Conservation (phyloP, 2,888 invertebrate species). For the Acleris sparsana region DNA sequence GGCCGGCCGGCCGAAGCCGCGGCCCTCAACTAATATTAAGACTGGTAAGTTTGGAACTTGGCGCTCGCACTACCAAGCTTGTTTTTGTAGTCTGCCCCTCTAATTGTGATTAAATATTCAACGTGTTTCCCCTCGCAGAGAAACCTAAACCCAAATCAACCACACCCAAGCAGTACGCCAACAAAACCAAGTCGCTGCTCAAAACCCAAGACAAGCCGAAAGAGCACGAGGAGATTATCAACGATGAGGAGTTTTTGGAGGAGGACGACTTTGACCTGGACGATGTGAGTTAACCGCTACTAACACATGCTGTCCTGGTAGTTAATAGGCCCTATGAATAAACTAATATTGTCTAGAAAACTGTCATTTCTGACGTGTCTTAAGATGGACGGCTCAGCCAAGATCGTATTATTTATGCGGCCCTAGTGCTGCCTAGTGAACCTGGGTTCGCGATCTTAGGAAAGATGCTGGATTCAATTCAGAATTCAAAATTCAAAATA, state of each 20-base stretch:
- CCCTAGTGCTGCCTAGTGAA: too few relatives aligned
- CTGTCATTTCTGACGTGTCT: neutral
- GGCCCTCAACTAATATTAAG: slow-evolving; percentile 16
- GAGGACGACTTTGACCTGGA: slow-evolving; percentile 57
- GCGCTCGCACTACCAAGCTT: neutral
- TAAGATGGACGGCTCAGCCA: too few relatives aligned
- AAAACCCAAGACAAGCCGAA: slow-evolving; percentile 6
- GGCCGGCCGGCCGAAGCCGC: slow-evolving; percentile 21
- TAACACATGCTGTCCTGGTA: neutral
- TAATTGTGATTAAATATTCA: too few relatives aligned
- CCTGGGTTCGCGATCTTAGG: too few relatives aligned
- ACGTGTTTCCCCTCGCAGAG: slow-evolving; percentile 1
- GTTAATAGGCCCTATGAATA: too few relatives aligned
- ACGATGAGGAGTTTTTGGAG: slow-evolving; percentile 62
- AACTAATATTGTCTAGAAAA: too few relatives aligned
- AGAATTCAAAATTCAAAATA: too few relatives aligned
- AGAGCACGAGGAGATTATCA: slow-evolving; percentile 51
- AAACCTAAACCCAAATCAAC: slow-evolving; percentile 25
- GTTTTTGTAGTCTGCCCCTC: too few relatives aligned
- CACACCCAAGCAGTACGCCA: slow-evolving; percentile 23
- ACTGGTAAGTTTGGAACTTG: slow-evolving; percentile 19
- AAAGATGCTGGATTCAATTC: too few relatives aligned
- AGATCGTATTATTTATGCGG: too few relatives aligned
- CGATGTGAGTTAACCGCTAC: slow-evolving; percentile 48
- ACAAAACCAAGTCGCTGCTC: slow-evolving; percentile 18